Conservation (phyloP, 2,113 vertebrate genomes). For the Pygoscelis antarcticus region DNA sequence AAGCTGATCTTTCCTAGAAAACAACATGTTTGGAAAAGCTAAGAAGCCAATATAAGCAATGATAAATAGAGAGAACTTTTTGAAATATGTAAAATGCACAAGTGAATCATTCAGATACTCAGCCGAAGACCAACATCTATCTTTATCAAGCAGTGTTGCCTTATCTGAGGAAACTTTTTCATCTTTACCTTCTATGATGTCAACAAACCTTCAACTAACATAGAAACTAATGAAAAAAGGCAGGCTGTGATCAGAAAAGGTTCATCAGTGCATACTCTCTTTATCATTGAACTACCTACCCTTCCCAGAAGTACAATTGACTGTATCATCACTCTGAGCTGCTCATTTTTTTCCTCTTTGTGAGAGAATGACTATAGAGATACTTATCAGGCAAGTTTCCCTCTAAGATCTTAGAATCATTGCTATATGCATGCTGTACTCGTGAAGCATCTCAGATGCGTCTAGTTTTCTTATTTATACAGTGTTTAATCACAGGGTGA, state of each 20-base stretch:
- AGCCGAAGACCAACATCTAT: background rate
- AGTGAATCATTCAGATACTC: background rate
- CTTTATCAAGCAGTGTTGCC: background rate
- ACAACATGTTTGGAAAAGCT: background rate
- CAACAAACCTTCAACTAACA: background rate
- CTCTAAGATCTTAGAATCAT: background rate
- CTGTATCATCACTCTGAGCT: background rate
- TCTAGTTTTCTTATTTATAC: background rate
- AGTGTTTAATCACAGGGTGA: background rate
- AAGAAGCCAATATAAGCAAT: background rate
- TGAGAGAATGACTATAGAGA: background rate
- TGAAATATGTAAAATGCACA: background rate
- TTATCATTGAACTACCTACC: background rate
- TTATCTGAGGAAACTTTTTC: background rate
- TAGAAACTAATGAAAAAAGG: background rate
- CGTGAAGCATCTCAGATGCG: background rate
- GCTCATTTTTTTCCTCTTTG: background rate
- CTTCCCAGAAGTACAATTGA: background rate
- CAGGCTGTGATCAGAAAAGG: background rate
- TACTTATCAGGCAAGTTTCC: background rate
- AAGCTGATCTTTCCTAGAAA: slow-evolving; percentile 95
- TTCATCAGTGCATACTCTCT: background rate
- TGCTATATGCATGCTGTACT: background rate
- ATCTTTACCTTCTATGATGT: background rate
- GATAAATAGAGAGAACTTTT: background rate